Evolutionary conservation across 1,140 invertebrate genomes (phyloP), one percentile per base, ranked within the genome.

Genomic region (Drosophila varians): DNA sequence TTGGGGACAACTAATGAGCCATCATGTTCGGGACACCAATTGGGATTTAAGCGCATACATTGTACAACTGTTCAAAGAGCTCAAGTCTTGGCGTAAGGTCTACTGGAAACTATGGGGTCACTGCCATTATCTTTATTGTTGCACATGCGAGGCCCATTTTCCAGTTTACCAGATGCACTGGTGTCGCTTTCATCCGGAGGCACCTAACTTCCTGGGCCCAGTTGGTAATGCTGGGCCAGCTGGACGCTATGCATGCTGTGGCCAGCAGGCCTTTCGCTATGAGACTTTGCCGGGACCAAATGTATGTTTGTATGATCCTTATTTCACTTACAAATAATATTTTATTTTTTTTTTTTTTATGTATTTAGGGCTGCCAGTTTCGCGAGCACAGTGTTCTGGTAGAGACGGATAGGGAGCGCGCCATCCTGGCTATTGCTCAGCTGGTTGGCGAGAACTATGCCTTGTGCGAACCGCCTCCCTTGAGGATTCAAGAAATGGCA

Each of bases 41-140:
- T 98, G 97, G 96, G 95, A 95, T 76, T 92, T 98, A 7, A 96
- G 95, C 76, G 95, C 96, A 38, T 96, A 96, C 80, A 94, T 98
- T 6, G 87, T 94, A 7, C 93, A 94, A 64, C 90, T 98, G 14
- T 95, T 96, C 78, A 93, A 93, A 6, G 94, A 96, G 72, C 92
- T 97, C 28, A 95, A 96, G 65, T 95, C 94, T 0, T 98, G 97
- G 97, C 92, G 96, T 0, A 95, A 95, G 84, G 96, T 98, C 0
- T 98, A 98, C 91, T 99, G 97, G 97, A 93, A 95, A 49, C 91
- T 98, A 8, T 98, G 97, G 97, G 96, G 96, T 0, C 94, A 96
- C 77, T 95, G 95, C 64, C 96, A 97, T 91, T 97, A 96, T 91
- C 90, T 97, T 6, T 94, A 93, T 51, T 97, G 96, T 76, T 93